Percentiles rank a stretch among this genome's conserved stretches.
Conservation (phyloP, 2,113 vertebrate genomes). For the Apistogramma diplotaenia region DNA sequence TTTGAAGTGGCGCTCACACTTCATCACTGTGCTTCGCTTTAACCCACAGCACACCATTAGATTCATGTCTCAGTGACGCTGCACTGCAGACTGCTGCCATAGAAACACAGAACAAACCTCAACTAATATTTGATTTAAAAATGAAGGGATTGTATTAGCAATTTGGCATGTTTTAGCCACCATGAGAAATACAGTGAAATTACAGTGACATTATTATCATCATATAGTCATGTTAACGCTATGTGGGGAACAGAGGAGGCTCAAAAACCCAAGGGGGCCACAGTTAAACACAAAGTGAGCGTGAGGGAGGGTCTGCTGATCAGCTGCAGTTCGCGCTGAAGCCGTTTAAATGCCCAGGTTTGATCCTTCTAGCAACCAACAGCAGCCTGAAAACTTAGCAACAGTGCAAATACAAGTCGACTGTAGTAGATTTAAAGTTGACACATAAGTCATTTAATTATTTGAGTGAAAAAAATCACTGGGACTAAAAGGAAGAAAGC, state of each 20-base stretch:
- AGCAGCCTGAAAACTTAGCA: background rate
- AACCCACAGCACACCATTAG: background rate
- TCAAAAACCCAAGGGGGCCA: background rate
- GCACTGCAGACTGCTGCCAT: background rate
- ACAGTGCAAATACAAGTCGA: too few relatives aligned
- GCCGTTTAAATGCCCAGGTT: too few relatives aligned
- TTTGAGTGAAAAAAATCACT: too few relatives aligned
- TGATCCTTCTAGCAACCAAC: too few relatives aligned
- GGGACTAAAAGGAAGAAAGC: too few relatives aligned
- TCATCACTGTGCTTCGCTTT: background rate
- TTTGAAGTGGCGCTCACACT: background rate
- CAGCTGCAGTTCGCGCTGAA: too few relatives aligned
- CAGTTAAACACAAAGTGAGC: too few relatives aligned
- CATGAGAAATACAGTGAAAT: background rate
- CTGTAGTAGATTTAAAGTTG: too few relatives aligned
- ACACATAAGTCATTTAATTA: too few relatives aligned
- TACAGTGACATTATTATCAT: background rate
- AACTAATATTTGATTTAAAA: background rate
- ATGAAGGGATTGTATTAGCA: too few relatives aligned
- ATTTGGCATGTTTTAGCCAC: background rate
- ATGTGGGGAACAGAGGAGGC: background rate
- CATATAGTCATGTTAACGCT: background rate
- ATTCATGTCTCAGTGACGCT: background rate
- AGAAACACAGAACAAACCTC: background rate
- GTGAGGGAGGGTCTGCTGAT: too few relatives aligned